These are phyloP conservation scores for Chlamydotis undulata DNA, from an alignment of 2,113 vertebrate genomes.

Conservation along the genomic window DNA sequence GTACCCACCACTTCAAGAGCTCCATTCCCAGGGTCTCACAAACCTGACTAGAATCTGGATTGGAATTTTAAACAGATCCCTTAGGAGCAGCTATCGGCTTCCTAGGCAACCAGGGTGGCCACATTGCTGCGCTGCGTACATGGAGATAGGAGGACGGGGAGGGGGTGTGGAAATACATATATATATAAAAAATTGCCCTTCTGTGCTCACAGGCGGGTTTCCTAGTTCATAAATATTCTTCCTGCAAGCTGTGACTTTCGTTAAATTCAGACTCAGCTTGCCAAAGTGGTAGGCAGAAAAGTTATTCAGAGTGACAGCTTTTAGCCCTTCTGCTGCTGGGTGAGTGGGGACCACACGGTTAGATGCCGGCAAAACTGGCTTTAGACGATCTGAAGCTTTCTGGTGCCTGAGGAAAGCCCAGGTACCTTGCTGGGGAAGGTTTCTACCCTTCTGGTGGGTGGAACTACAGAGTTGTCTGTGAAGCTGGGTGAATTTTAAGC, in stretches of 20 bases:
- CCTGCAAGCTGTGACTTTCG: constrained; percentile 30
- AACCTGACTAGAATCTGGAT: constrained; percentile 52
- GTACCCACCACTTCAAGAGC: constrained; percentile 8
- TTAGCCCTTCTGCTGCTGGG: constrained; percentile 32
- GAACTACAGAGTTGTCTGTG: neutral
- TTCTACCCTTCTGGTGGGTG: neutral
- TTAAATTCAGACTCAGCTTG: constrained; percentile 2
- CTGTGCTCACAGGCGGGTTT: neutral
- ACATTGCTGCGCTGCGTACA: neutral
- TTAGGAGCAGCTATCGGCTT: constrained; percentile 53
- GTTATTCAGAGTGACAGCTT: constrained; percentile 31
- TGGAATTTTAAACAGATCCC: constrained; percentile 53
- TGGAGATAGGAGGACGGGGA: neutral
- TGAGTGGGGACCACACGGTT: neutral
- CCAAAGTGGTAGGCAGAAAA: constrained; percentile 6
- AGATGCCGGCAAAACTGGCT: neutral
- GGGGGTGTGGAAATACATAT: neutral
- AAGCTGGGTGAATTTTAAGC: neutral
- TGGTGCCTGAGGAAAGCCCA: neutral
- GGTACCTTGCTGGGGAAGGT: neutral
- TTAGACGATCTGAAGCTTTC: neutral
- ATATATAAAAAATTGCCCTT: neutral
- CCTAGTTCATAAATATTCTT: constrained; percentile 51
- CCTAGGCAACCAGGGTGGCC: constrained; percentile 61
- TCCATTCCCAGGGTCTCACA: constrained; percentile 40